Base-by-base conservation (phyloP, 2,797 vertebrate genomes). In the Parotocinclus haroldoi region DNA sequence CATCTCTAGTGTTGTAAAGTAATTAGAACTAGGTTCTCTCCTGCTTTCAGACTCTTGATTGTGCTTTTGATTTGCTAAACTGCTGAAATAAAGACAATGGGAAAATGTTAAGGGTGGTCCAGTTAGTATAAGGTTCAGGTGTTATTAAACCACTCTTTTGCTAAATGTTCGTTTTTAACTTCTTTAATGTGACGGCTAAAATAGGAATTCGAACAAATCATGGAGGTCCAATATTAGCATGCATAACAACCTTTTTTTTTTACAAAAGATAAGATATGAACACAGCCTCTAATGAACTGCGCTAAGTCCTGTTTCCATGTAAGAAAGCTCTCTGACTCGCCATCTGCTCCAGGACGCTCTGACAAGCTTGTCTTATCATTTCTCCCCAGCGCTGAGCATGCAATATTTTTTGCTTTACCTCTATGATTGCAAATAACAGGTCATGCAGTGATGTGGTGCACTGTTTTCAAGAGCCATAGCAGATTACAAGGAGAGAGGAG, bases 361-460 rank as follows among this genome's bases (percentile, higher is more conserved):
- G 69, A 62, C 66, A 48, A 65, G 69, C 69, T 59, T 50, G 72
- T 77, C 70, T 79, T 77, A 75, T 79, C 75, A 56, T 66, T 71
- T 61, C 44, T 66, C 13, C 40, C 52, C 75, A 73, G 67, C 66
- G 68, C 53, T 68, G 69, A 72, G 63, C 52, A 66, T 48, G 54
- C 49, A 68, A 66, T 44, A 40, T 17, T 62, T n/a, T 27, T 44
- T 53, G 56, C 49, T 38, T 46, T 71, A 77, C 52, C 55, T 57
- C 67, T 66, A 54, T 69, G 68, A 65, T 62, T 69, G 69, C 69
- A 79, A 75, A 75, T 73, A 71, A 68, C 75, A 75, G 75, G 73
- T 73, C 70, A 58, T 46, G 51, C 36, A 58, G 51, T 71, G 67
- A 73, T 70, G 46, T 40, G 64, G 52, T 53, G 68, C 63, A 56